A percentile compares a stretch with the other conserved stretches of the same genome.
These are phyloP conservation scores for Proterorhinus semilunaris DNA, from an alignment of 2,113 vertebrate genomes.

Conservation along the genomic window DNA sequence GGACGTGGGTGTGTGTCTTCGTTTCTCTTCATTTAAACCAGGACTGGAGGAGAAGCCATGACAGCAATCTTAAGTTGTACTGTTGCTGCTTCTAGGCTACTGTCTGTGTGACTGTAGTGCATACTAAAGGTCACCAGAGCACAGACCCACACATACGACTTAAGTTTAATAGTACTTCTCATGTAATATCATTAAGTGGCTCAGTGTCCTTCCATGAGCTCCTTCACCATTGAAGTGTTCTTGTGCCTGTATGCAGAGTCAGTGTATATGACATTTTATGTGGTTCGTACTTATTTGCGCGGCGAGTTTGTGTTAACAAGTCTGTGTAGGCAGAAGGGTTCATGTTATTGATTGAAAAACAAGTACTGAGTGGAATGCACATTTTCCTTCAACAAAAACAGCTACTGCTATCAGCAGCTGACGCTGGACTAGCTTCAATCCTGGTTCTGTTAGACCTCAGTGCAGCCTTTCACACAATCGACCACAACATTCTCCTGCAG, in stretches of 20 bases:
- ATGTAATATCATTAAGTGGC: no score
- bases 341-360: background rate
- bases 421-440: no score
- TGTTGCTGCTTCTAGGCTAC: background rate
- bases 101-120: background rate
- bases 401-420: no score
- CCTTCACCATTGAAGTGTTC: no score
- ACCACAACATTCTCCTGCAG: no score
- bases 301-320: background rate
- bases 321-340: background rate
- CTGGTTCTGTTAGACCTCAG: no score
- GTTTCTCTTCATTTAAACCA: slow-evolving; percentile 47
- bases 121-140: background rate
- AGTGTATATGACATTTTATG: background rate
- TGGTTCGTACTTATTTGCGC: background rate
- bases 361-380: background rate
- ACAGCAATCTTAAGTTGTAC: slow-evolving; percentile 28
- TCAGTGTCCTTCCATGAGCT: no score
- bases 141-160: no score
- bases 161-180: no score
- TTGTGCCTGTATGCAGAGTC: background rate
- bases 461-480: no score
- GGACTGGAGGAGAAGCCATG: slow-evolving; percentile 26
- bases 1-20: slow-evolving; percentile 25
- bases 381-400: background rate